A percentile compares a stretch with the other conserved stretches of the same genome.
Evolutionary conservation across 2,797 vertebrate genomes (phyloP).

Genomic region (Nannoperca obscura): DNA sequence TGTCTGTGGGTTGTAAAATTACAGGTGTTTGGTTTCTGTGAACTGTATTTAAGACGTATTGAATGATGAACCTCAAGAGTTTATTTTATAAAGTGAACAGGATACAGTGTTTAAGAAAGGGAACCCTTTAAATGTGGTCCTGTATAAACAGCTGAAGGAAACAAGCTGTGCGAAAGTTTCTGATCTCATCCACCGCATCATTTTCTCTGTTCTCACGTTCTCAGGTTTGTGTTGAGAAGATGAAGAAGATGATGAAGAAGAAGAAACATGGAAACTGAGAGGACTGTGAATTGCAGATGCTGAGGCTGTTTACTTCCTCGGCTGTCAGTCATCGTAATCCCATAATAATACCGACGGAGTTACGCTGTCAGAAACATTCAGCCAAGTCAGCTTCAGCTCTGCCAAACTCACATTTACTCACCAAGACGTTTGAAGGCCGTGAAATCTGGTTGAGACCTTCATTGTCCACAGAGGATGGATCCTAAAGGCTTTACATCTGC

Average conservation of each 20-base stretch:
- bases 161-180: constrained; percentile 3
- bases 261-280: constrained; percentile 5
- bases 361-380: constrained; percentile 22
- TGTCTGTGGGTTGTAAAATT: constrained; percentile 53
- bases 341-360: constrained; percentile 40
- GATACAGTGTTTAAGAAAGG: constrained; percentile 14
- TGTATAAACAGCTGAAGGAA: constrained; percentile 12
- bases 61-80: constrained; percentile 48
- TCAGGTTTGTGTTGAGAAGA: constrained; percentile 21
- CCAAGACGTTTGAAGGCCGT: not conserved
- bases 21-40: constrained; percentile 59
- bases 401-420: not conserved
- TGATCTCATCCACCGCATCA: not conserved
- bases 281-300: constrained; percentile 5
- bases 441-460: constrained; percentile 1
- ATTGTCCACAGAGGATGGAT: not conserved
- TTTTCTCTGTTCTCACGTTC: constrained; percentile 14
- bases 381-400: constrained; percentile 33
- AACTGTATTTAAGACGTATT: constrained; percentile 34
- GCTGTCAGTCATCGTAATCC: constrained; percentile 58
- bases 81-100: constrained; percentile 37
- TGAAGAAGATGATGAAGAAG: too few species aligned
- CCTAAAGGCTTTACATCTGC: not conserved
- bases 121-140: constrained; percentile 37
- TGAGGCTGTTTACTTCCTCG: constrained; percentile 30